These are phyloP conservation scores for Saxicola maurus DNA, from an alignment of 2,797 vertebrate species.

Conservation along the genomic window DNA sequence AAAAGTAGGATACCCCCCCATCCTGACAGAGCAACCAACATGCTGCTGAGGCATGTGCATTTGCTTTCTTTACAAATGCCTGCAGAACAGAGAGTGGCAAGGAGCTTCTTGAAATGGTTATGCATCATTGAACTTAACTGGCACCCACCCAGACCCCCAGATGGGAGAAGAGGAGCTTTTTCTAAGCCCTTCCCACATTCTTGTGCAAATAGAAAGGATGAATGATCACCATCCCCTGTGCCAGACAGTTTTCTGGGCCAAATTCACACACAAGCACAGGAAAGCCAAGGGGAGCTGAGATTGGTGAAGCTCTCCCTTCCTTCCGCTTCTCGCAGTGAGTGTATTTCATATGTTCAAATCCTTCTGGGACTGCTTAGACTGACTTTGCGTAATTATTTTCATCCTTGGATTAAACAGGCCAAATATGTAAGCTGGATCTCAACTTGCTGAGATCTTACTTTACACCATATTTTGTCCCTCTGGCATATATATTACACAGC, in stretches of 20 bases:
- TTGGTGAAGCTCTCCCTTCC: constrained; percentile 38
- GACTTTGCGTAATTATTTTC: constrained; percentile 53
- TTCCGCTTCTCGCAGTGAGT: neutral
- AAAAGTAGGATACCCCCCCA: neutral
- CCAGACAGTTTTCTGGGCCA: constrained; percentile 55
- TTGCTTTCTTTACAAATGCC: neutral
- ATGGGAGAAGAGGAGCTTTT: constrained; percentile 40
- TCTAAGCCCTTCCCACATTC: constrained; percentile 52
- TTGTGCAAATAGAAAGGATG: constrained; percentile 51
- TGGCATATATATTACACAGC: constrained; percentile 21
- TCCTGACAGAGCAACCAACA: neutral
- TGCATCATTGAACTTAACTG: constrained; percentile 44
- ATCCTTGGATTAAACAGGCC: constrained; percentile 46
- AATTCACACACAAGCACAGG: constrained; percentile 15
- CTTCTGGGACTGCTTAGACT: constrained; percentile 44
- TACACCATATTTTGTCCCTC: constrained; percentile 32
- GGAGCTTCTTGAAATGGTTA: constrained; percentile 42
- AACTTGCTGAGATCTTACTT: constrained; percentile 28
- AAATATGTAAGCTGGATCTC: constrained; percentile 48
- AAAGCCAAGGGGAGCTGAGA: constrained; percentile 26
- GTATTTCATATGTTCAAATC: constrained; percentile 16
- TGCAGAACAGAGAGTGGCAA: constrained; percentile 7
- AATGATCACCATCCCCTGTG: constrained; percentile 30
- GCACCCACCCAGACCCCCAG: constrained; percentile 38
- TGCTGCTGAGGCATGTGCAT: neutral